phyloP scores from a whole-genome alignment of 2,113 vertebrate species.

The Syngnathus scovelli region DNA sequence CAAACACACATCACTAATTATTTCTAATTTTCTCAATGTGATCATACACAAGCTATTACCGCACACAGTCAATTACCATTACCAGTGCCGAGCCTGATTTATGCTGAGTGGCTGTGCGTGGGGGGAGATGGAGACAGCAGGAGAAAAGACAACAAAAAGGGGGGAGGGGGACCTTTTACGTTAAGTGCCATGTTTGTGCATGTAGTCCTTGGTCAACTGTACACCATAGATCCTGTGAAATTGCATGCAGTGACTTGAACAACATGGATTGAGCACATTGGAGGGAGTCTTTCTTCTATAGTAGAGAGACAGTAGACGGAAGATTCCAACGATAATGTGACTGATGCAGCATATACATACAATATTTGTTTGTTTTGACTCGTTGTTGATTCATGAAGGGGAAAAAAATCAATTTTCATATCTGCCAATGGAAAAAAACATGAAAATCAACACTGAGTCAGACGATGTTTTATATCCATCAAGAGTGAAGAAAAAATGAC shows the following conservation, averaged over 20 bases:
- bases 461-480: neutral
- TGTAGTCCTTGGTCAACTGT: conserved; percentile 25
- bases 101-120: conserved; percentile 33
- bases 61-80: conserved; percentile 37
- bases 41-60: conserved; percentile 25
- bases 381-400: neutral
- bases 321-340: neutral
- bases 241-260: conserved; percentile 7
- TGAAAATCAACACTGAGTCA: neutral
- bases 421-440: neutral
- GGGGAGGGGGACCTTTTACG: conserved; percentile 26
- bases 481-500: neutral
- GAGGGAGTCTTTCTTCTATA: conserved; percentile 2
- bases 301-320: neutral
- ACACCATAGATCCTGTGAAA: conserved; percentile 27
- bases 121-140: conserved; percentile 22
- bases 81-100: conserved; percentile 27
- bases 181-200: conserved; percentile 39
- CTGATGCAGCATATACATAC: neutral
- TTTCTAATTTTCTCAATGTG: conserved; percentile 30
- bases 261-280: neutral
- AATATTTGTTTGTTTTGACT: neutral
- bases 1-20: conserved; percentile 9
- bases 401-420: neutral
- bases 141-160: conserved; percentile 23